These are phyloP conservation scores for Euphydryas editha DNA, from an alignment of 2,888 invertebrate genomes.

Conservation along the genomic window DNA sequence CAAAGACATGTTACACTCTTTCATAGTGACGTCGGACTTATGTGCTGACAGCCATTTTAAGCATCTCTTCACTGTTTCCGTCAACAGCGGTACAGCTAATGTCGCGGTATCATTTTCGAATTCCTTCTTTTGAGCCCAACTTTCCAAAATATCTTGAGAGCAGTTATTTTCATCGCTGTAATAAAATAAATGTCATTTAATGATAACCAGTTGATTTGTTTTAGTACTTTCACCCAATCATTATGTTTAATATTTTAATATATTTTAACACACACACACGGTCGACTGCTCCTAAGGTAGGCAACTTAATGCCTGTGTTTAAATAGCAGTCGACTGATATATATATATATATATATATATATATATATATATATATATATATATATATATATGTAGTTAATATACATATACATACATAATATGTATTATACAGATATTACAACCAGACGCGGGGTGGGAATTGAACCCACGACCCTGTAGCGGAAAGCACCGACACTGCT, in stretches of 20 bases:
- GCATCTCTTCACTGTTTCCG: slow-evolving; percentile 59
- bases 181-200: slow-evolving; percentile 22
- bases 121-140: slow-evolving; percentile 62
- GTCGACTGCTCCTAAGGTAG: too few relatives aligned
- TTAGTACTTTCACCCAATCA: neutral
- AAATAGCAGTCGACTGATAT: too few relatives aligned
- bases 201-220: neutral
- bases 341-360: too few relatives aligned
- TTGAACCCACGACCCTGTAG: too few relatives aligned
- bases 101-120: slow-evolving; percentile 61
- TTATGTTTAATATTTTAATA: neutral
- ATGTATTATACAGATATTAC: too few relatives aligned
- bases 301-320: too few relatives aligned
- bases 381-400: too few relatives aligned
- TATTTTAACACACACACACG: too few relatives aligned
- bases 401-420: too few relatives aligned
- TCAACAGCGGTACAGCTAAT: slow-evolving; percentile 59
- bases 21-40: slow-evolving; percentile 59
- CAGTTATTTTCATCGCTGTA: slow-evolving; percentile 67
- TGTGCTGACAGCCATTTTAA: slow-evolving; percentile 65
- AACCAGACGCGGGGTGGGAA: too few relatives aligned
- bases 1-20: slow-evolving; percentile 59
- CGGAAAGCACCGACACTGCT: too few relatives aligned
- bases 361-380: too few relatives aligned
- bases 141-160: slow-evolving; percentile 59